Percentiles rank a stretch among this genome's conserved stretches.
Evolutionary conservation across 2,888 invertebrate genomes (phyloP).

Genomic region (Bembecia ichneumoniformis): DNA sequence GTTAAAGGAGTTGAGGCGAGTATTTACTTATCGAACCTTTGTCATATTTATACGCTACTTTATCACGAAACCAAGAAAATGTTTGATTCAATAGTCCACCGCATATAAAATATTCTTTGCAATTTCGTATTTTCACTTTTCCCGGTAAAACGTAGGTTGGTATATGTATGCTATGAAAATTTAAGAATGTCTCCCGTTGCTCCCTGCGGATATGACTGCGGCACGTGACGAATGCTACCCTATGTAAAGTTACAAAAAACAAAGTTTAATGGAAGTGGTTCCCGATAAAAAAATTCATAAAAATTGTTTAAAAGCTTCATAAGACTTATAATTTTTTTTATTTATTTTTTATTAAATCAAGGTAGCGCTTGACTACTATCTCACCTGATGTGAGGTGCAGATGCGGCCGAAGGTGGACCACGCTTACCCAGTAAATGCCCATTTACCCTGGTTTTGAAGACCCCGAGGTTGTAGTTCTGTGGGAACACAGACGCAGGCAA

Average conservation of each 20-base stretch:
- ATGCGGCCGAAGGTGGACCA: too few relatives aligned
- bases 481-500: too few relatives aligned
- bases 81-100: slow-evolving; percentile 2
- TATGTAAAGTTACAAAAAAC: slow-evolving; percentile 12
- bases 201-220: slow-evolving; percentile 49
- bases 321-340: too few relatives aligned
- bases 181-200: slow-evolving; percentile 47
- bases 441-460: too few relatives aligned
- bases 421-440: too few relatives aligned
- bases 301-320: too few relatives aligned
- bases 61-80: not conserved
- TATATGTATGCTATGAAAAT: slow-evolving; percentile 44
- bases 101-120: slow-evolving; percentile 42
- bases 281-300: too few relatives aligned
- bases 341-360: too few relatives aligned
- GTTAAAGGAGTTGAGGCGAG: too few relatives aligned
- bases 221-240: slow-evolving; percentile 44
- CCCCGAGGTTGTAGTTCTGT: too few relatives aligned
- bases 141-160: slow-evolving; percentile 22
- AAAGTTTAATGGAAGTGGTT: slow-evolving; percentile 14
- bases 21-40: not conserved
- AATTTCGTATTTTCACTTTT: slow-evolving; percentile 55
- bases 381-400: too few relatives aligned
- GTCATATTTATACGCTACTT: not conserved
- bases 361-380: too few relatives aligned